Evolutionary conservation across 2,797 vertebrate species (phyloP).

Genomic region (Rhinatrema bivittatum): DNA sequence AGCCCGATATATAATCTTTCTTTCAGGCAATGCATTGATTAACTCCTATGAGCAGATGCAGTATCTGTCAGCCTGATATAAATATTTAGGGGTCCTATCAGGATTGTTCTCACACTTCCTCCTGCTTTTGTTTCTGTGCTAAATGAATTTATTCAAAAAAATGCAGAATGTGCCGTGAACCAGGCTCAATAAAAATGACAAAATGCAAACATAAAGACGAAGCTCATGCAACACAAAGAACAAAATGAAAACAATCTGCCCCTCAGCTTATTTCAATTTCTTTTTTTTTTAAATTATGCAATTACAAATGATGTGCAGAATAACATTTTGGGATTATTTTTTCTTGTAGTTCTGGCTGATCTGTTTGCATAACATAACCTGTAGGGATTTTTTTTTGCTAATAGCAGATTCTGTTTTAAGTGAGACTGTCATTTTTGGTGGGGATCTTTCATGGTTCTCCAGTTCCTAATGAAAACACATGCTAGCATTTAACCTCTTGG

Average conservation of each 20-base stretch:
- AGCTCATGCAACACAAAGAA: slow-evolving; percentile 21
- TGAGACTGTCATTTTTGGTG: too few relatives aligned
- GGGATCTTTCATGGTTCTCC: too few relatives aligned
- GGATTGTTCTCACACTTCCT: slow-evolving; percentile 14
- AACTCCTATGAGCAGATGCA: slow-evolving; percentile 14
- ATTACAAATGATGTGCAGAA: slow-evolving; percentile 11
- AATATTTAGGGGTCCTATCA: slow-evolving; percentile 23
- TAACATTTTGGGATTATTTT: too few relatives aligned
- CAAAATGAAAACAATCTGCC: slow-evolving; percentile 3
- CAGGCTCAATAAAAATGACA: slow-evolving; percentile 36
- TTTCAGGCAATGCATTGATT: slow-evolving; percentile 36
- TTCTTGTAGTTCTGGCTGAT: too few relatives aligned
- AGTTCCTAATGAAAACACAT: too few relatives aligned
- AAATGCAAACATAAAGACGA: slow-evolving; percentile 42
- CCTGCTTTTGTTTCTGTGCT: slow-evolving; percentile 24
- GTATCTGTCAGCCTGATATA: slow-evolving; percentile 22
- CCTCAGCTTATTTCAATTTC: slow-evolving; percentile 12
- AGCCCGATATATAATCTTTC: slow-evolving; percentile 9
- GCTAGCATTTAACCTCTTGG: too few relatives aligned
- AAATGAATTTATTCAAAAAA: slow-evolving; percentile 35
- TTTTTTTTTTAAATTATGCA: slow-evolving; percentile 30
- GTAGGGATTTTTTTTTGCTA: too few relatives aligned
- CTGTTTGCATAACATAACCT: too few relatives aligned
- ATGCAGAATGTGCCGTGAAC: slow-evolving; percentile 19
- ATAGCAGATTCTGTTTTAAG: too few relatives aligned